phyloP scores from a whole-genome alignment of 2,888 invertebrate genomes.

The Pseudanteris insignis region DNA sequence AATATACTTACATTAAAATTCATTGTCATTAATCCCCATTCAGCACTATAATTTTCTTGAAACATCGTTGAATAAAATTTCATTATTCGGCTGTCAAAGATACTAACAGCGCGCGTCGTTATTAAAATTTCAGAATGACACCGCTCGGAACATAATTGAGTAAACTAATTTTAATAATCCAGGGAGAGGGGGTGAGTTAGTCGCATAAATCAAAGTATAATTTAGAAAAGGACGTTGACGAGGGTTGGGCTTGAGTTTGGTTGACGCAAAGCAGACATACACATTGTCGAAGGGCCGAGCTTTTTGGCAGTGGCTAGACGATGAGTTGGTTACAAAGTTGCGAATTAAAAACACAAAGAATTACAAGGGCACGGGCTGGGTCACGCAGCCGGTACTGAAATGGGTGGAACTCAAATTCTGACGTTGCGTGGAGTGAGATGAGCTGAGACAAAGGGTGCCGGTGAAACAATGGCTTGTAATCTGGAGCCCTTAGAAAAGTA shows the following conservation, averaged over 20 bases:
- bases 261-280: conserved; percentile 22
- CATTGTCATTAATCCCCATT: no score
- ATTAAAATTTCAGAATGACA: no score
- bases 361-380: conserved; percentile 45
- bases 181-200: not conserved
- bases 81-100: no score
- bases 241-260: conserved; percentile 35
- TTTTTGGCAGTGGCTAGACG: conserved; percentile 46
- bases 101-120: no score
- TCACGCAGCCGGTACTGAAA: conserved; percentile 28
- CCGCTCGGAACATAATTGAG: conserved; percentile 1
- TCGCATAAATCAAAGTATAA: conserved; percentile 26
- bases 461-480: conserved; percentile 65
- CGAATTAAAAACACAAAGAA: conserved; percentile 64
- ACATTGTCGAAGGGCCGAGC: conserved; percentile 28
- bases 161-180: conserved; percentile 10
- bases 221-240: conserved; percentile 34
- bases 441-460: conserved; percentile 63
- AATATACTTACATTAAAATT: no score
- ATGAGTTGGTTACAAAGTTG: conserved; percentile 58
- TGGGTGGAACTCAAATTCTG: conserved; percentile 22
- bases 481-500: conserved; percentile 62
- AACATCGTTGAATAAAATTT: no score
- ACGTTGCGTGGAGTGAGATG: conserved; percentile 49
- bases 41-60: no score